phyloP scores from a whole-genome alignment of 2,797 vertebrate genomes.

The Leptodactylus fallax region DNA sequence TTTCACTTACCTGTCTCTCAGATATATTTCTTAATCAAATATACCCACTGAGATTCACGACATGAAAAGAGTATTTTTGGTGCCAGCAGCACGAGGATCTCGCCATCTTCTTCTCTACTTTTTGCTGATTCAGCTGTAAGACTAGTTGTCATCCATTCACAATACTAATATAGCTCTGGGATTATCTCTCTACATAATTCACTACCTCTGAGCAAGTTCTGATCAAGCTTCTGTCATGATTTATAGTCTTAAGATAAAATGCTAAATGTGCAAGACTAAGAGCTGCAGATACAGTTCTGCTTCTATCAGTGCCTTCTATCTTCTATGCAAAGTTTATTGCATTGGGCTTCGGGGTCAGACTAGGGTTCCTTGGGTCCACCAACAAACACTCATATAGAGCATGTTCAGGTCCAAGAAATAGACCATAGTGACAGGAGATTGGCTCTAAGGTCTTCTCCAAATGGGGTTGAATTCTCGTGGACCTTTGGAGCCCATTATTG shows the following conservation, averaged over 20 bases:
- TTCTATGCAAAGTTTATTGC: no score
- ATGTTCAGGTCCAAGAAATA: no score
- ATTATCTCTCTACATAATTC: constrained; percentile 24
- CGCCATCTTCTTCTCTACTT: not conserved
- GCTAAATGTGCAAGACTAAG: constrained; percentile 1
- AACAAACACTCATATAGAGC: no score
- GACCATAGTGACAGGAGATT: no score
- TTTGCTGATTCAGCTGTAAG: not conserved
- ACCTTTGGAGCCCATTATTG: no score
- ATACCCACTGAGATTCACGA: constrained; percentile 12
- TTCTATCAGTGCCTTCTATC: not conserved
- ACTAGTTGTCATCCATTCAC: constrained; percentile 29
- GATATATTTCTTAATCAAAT: constrained; percentile 29
- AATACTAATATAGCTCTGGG: constrained; percentile 6
- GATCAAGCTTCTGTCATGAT: not conserved
- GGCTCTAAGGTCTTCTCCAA: no score
- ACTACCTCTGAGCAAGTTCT: not conserved
- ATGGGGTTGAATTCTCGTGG: no score
- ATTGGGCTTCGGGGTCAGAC: no score
- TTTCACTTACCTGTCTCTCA: constrained; percentile 24
- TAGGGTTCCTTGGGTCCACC: no score
- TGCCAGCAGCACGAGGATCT: not conserved
- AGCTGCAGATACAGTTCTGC: not conserved
- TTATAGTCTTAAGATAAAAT: not conserved
- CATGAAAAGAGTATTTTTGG: constrained; percentile 26